phyloP scores from a whole-genome alignment of 1,140 invertebrate genomes.

The Orussus abietinus region DNA sequence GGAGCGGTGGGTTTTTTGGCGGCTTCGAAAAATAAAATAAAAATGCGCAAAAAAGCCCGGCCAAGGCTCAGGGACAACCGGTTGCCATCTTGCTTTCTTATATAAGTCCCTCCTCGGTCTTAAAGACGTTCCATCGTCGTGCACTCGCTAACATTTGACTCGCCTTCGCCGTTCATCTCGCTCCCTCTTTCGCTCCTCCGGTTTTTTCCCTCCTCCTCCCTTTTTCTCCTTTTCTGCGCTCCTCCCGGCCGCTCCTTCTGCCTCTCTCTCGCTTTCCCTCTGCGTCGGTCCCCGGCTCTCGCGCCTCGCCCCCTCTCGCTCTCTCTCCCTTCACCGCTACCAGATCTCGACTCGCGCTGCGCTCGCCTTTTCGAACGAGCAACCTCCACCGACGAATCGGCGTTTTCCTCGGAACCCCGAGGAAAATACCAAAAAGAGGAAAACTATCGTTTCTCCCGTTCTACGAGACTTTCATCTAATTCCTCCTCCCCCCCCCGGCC shows the following conservation, averaged over 20 bases:
- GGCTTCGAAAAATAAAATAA: slow-evolving; percentile 51
- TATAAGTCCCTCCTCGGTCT: slow-evolving; percentile 49
- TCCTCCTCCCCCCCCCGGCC: too few species aligned
- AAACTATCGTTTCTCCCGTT: too few species aligned
- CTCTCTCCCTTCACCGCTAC: slow-evolving; percentile 6
- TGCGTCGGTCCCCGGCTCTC: slow-evolving; percentile 2
- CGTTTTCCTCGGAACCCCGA: too few species aligned
- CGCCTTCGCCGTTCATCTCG: slow-evolving; percentile 19
- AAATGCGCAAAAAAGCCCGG: slow-evolving; percentile 50
- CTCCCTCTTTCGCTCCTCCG: neutral
- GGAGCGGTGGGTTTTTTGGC: slow-evolving; percentile 41
- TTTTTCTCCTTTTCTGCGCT: slow-evolving; percentile 15
- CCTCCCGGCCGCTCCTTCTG: slow-evolving; percentile 15
- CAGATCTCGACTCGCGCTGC: too few species aligned
- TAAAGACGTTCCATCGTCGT: slow-evolving; percentile 40
- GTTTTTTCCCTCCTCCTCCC: slow-evolving; percentile 16
- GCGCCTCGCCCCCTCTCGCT: slow-evolving; percentile 4
- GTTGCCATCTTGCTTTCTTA: slow-evolving; percentile 54
- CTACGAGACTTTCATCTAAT: too few species aligned
- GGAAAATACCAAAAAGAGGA: too few species aligned
- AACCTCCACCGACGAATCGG: too few species aligned
- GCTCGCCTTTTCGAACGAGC: too few species aligned
- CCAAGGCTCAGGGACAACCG: slow-evolving; percentile 51
- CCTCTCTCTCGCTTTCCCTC: slow-evolving; percentile 12
- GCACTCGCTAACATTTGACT: slow-evolving; percentile 37